Conservation (phyloP, 2,888 invertebrate species). For the Mythimna ferrago region DNA sequence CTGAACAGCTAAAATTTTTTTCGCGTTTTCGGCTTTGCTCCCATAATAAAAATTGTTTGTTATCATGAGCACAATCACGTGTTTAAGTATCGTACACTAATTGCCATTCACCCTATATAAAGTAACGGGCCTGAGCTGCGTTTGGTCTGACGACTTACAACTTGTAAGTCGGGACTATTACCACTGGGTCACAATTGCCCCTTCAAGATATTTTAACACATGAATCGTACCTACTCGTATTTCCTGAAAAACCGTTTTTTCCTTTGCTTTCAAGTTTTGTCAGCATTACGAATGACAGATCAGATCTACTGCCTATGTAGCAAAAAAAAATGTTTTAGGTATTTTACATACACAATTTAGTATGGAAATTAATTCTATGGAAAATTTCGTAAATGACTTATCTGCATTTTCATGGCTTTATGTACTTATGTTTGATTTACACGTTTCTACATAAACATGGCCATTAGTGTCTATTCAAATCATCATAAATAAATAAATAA, state of each 20-base stretch:
- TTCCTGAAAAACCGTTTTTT: neutral
- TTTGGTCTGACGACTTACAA: too few relatives aligned
- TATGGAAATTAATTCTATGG: constrained; percentile 46
- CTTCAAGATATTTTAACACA: neutral
- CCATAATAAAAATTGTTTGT: too few relatives aligned
- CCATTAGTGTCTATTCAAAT: constrained; percentile 39
- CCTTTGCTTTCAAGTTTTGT: neutral
- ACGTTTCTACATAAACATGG: constrained; percentile 31
- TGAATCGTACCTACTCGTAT: neutral
- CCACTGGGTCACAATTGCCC: too few relatives aligned
- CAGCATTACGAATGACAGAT: neutral
- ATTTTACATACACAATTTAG: constrained; percentile 8
- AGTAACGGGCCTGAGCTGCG: too few relatives aligned
- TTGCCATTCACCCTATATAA: too few relatives aligned
- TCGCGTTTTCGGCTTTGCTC: too few relatives aligned
- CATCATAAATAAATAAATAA: constrained; percentile 34
- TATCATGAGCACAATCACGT: too few relatives aligned
- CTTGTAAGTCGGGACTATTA: too few relatives aligned
- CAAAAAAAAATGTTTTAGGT: constrained; percentile 16
- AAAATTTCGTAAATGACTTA: constrained; percentile 35
- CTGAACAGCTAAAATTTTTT: too few relatives aligned
- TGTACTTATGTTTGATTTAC: constrained; percentile 44
- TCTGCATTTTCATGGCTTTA: constrained; percentile 30
- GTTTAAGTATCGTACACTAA: too few relatives aligned
- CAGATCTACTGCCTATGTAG: too few relatives aligned